Percentiles rank a stretch among this genome's conserved stretches.
Conservation (phyloP, 2,113 vertebrate species). For the Prunella himalayana region DNA sequence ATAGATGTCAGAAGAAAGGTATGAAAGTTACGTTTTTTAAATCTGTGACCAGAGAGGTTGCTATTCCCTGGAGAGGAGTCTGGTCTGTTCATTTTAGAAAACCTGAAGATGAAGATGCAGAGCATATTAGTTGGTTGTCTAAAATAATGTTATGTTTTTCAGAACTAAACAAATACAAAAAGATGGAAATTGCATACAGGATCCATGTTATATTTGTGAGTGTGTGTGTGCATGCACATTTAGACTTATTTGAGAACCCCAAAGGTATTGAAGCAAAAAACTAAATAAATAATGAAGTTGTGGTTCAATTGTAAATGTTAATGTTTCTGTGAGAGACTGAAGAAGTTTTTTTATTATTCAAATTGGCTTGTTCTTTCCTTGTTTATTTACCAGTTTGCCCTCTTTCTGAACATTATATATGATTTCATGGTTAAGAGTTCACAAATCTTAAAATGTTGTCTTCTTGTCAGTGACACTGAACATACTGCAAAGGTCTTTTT, state of each 20-base stretch:
- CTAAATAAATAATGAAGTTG: slow-evolving; percentile 24
- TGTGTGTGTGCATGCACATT: background rate
- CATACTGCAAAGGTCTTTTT: slow-evolving; percentile 38
- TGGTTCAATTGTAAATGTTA: slow-evolving; percentile 1
- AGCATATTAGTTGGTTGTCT: background rate
- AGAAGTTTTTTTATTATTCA: background rate
- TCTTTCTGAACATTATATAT: slow-evolving; percentile 6
- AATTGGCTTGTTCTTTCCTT: background rate
- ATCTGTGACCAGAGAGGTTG: background rate
- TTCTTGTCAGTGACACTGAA: slow-evolving; percentile 1
- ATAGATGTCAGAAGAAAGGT: background rate
- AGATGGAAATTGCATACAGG: background rate
- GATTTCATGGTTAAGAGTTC: slow-evolving; percentile 14
- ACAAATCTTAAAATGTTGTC: slow-evolving; percentile 24
- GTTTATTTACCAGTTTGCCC: slow-evolving; percentile 2
- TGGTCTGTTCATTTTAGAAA: background rate
- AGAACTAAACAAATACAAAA: background rate
- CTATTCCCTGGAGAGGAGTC: background rate
- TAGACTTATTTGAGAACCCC: background rate
- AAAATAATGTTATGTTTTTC: background rate
- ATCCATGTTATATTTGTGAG: background rate
- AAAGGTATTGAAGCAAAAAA: background rate
- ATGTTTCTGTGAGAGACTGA: background rate
- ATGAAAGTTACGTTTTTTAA: background rate
- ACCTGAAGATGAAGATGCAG: background rate